phyloP scores from a whole-genome alignment of 2,888 invertebrate species.

The Nebria brevicollis region DNA sequence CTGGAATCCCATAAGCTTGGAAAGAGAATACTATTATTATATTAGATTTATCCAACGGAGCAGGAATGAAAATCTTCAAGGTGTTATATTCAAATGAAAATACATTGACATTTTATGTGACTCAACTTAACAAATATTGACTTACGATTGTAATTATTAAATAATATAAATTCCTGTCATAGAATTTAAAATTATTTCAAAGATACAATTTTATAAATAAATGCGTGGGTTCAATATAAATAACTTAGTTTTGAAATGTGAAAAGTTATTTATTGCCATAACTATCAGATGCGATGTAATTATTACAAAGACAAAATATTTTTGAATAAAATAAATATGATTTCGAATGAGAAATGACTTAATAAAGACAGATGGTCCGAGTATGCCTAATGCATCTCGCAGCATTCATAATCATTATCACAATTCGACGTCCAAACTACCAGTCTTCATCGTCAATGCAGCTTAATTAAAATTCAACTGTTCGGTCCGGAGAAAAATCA shows the following conservation, averaged over 20 bases:
- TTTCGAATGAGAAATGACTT: not conserved
- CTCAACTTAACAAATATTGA: no score
- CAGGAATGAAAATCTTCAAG: not conserved
- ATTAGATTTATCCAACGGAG: not conserved
- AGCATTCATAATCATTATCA: slow-evolving; percentile 19
- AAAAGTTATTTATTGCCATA: no score
- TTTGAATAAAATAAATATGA: not conserved
- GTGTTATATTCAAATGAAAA: slow-evolving; percentile 7
- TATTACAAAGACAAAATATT: no score
- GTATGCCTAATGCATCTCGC: not conserved
- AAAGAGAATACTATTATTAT: slow-evolving; percentile 27
- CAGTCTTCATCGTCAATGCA: not conserved
- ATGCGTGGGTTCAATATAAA: no score
- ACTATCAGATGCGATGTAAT: no score
- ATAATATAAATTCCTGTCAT: no score
- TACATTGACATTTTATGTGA: no score
- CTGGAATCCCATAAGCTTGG: slow-evolving; percentile 28
- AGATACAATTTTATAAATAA: no score
- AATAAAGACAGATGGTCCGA: slow-evolving; percentile 10
- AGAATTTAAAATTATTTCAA: no score
- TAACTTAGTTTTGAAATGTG: no score
- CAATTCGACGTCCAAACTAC: slow-evolving; percentile 34
- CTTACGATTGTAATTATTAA: no score
- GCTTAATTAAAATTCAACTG: slow-evolving; percentile 26
- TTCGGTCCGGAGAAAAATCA: slow-evolving; percentile 16